These are phyloP conservation scores for Teleiodes luculella DNA, from an alignment of 2,888 invertebrate genomes.

Conservation along the genomic window DNA sequence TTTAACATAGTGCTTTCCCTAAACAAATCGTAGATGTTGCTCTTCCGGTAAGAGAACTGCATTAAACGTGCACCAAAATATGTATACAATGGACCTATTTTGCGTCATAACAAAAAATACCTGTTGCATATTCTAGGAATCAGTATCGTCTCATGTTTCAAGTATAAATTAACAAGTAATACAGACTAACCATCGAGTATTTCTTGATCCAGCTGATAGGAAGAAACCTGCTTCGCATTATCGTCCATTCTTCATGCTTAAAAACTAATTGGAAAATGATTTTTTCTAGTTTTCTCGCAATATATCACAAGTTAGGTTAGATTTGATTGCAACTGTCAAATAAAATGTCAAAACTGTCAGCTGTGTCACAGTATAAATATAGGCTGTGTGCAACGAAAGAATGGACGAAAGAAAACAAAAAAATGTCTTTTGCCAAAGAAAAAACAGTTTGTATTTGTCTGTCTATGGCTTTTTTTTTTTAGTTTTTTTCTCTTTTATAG, in stretches of 20 bases:
- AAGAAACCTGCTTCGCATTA: conserved; percentile 65
- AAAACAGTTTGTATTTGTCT: no score
- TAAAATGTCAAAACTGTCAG: conserved; percentile 7
- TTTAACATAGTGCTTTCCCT: neutral
- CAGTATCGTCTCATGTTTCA: conserved; percentile 37
- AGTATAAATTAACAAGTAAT: conserved; percentile 26
- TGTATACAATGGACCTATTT: conserved; percentile 28
- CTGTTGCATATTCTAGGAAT: conserved; percentile 43
- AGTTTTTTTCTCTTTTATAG: no score
- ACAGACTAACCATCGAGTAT: conserved; percentile 64
- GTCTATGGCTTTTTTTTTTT: no score
- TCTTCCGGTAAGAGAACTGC: neutral
- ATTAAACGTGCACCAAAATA: neutral
- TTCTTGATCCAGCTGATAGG: conserved; percentile 71
- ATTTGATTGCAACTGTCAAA: conserved; percentile 15
- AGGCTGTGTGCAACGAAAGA: no score
- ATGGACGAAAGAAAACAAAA: no score
- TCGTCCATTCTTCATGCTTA: conserved; percentile 78
- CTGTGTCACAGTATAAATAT: no score
- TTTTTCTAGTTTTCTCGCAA: conserved; percentile 45
- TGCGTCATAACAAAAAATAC: conserved; percentile 47
- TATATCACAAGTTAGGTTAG: conserved; percentile 47
- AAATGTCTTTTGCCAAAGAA: no score
- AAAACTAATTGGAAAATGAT: conserved; percentile 45
- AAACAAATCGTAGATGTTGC: neutral